Evolutionary conservation across 2,797 vertebrate genomes (phyloP), one percentile per base, ranked within the genome.

Genomic region (Heliangelus exortis): DNA sequence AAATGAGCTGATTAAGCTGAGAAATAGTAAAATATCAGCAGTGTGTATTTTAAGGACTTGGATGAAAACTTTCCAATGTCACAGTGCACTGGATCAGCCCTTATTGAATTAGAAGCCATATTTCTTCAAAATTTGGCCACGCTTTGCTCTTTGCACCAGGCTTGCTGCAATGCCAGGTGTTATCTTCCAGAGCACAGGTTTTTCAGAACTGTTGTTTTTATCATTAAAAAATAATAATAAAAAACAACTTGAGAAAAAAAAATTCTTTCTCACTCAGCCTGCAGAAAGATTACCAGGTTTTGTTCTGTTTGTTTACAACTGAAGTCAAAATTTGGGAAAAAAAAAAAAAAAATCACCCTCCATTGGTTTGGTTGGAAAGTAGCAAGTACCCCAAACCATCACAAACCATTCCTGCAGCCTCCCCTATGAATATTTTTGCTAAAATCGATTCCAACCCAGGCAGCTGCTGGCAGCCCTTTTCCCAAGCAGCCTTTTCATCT

Each of bases 1-100:
- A 51, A 91, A 68, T 41, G n/a, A 6, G 8, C 93, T 91, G 84
- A 96, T 81, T 79, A 95, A 84, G 80, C 87, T 81, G 81, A 87
- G 84, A 77, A 81, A 45, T 39, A 75, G 69, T 72, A 78, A 81
- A 69, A 68, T 81, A 67, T 78, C 66, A 88, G 54, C 69, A 61
- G 21, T 15, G 41, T 57, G 17, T 54, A 59, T 92, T 93, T 90
- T 69, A 93, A 91, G 33, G 80, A 9, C 66, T 92, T 71, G 69
- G 77, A 81, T 62, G 47, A 76, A 86, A 88, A 25, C 8, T 6
- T 83, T 50, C 62, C 80, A 55, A 48, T 66, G 79, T 66, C 79
- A 78, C 66, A 73, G 41, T n/a, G 17, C 39, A 10, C 28, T 81
- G 85, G 45, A 71, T 74, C 74, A 90, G 89, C 53, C 55, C 29